Evolutionary conservation across 2,797 vertebrate genomes (phyloP).

Genomic region (Eurystomus glaucurus): DNA sequence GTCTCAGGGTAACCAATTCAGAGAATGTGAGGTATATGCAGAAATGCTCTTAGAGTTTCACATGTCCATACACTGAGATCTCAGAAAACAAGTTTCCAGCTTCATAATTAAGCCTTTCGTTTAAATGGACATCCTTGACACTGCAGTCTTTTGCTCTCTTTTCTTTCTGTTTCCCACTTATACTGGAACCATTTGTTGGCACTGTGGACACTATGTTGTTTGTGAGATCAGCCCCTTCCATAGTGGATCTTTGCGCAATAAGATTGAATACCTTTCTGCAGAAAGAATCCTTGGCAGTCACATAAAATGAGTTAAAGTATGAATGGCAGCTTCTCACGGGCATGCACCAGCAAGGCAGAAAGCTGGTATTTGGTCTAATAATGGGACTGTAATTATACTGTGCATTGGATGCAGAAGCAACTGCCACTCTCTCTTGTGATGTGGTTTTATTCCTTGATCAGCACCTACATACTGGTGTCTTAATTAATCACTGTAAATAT

Average conservation of each 20-base stretch:
- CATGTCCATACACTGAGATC: not conserved
- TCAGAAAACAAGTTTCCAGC: conserved; percentile 48
- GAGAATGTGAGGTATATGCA: not conserved
- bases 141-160: conserved; percentile 42
- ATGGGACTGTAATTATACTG: not conserved
- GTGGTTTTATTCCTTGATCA: conserved; percentile 32
- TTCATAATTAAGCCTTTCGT: not conserved
- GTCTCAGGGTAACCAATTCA: conserved; percentile 41
- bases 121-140: conserved; percentile 43
- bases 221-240: conserved; percentile 6
- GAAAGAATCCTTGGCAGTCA: conserved; percentile 5
- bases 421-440: not conserved
- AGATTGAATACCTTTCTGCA: conserved; percentile 11
- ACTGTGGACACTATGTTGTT: not conserved
- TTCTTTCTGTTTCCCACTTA: conserved; percentile 5
- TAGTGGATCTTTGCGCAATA: not conserved
- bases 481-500: conserved; percentile 75
- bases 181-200: not conserved
- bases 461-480: not conserved
- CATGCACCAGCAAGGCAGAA: not conserved
- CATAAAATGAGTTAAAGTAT: not conserved
- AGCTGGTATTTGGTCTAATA: not conserved
- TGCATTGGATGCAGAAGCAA: not conserved
- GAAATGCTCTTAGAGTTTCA: conserved; percentile 58
- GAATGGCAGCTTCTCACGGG: conserved; percentile 1